Base-by-base conservation (phyloP, 1,140 invertebrate species). In the Panagrolaimus sp. region DNA sequence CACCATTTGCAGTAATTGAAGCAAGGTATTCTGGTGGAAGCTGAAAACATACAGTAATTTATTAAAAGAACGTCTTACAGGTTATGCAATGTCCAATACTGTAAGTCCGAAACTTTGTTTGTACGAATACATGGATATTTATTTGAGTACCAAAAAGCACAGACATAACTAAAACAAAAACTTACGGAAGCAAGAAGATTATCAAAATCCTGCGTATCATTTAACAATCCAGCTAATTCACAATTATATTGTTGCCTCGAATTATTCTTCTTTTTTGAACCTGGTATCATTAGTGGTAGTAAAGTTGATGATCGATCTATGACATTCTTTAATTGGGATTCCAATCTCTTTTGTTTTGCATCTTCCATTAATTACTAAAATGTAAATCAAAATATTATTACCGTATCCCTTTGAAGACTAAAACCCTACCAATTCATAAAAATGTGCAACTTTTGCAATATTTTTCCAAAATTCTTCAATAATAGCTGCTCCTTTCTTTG, bases 171-270 rank as follows among this genome's bases (percentile, higher is more conserved):
- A n/a, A n/a, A n/a, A n/a, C n/a, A 47, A 52, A 52, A 15, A 52
- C 48, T 52, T 0, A 52, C 48, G 7, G 48, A 52, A 52, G 48
- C 48, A 8, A 52, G 15, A 52, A 52, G 26, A 15, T 52, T 24
- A 52, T 52, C 48, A n/a, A 52, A 21, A 52, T 52, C 48, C 48
- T 52, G n/a, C 1, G 48, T n/a, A n/a, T 52, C n/a, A 52, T 52
- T 14, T 24, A 52, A 9, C 48, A 52, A 52, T n/a, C n/a, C n/a
- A n/a, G n/a, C 48, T 52, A 24, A n/a, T 52, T 52, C 7, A 52
- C 48, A 52, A 52, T 52, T 24, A 21, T 52, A 24, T 52, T 52
- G n/a, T 52, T 52, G 9, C 7, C 14, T 52, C 48, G 1, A n/a
- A n/a, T n/a, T n/a, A 52, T 2, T 7, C 48, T 52, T 24, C 46